phyloP scores from a whole-genome alignment of 1,140 invertebrate species.

The Oncopeltus fasciatus region DNA sequence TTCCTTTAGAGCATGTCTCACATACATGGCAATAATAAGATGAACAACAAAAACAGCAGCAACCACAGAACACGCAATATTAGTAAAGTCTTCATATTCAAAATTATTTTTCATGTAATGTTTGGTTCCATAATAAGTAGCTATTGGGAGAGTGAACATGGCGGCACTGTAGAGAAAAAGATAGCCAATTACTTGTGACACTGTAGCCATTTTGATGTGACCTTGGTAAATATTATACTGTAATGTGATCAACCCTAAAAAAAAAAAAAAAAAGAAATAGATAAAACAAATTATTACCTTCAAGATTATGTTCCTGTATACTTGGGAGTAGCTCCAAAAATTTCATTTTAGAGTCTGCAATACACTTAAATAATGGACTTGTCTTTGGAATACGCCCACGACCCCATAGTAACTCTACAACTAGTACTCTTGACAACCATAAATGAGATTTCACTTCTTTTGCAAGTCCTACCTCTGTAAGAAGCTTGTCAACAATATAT shows the following conservation, averaged over 20 bases:
- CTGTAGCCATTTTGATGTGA: not conserved
- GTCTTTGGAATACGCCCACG: not conserved
- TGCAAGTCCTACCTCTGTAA: not conserved
- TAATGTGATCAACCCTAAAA: not conserved
- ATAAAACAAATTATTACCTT: not conserved
- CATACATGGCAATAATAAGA: not conserved
- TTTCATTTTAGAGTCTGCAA: not conserved
- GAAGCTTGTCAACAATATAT: not conserved
- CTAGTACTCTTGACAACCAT: not conserved
- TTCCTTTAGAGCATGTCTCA: not conserved
- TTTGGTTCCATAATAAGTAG: not conserved
- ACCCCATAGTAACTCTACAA: not conserved
- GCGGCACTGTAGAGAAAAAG: constrained; percentile 1
- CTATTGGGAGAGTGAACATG: constrained; percentile 1
- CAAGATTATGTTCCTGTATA: not conserved
- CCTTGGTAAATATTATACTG: not conserved
- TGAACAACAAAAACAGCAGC: constrained; percentile 1
- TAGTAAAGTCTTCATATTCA: not conserved
- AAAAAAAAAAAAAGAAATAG: not conserved
- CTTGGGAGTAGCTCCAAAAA: not conserved
- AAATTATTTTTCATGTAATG: not conserved
- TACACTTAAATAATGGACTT: not conserved
- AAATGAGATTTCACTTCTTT: not conserved
- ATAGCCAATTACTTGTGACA: not conserved
- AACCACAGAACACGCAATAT: not conserved